Percentiles rank a stretch among this genome's conserved stretches.
phyloP scores from a whole-genome alignment of 2,888 invertebrate species.

The Tortricodes alternella region DNA sequence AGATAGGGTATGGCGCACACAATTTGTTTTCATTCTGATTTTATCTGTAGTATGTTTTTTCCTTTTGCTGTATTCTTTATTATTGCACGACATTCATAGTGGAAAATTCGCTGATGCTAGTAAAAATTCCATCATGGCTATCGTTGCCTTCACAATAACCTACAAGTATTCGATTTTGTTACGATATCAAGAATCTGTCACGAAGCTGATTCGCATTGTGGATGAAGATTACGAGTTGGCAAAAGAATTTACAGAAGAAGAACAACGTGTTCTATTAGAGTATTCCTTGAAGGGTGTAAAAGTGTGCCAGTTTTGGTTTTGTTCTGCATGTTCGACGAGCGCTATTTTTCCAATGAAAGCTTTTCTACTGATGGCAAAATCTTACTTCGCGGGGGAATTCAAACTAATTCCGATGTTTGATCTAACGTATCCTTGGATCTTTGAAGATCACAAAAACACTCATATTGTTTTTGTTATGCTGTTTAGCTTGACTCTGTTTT shows the following conservation, averaged over 20 bases:
- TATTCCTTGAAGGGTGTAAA: slow-evolving; percentile 48
- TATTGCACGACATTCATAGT: slow-evolving; percentile 45
- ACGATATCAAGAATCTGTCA: slow-evolving; percentile 43
- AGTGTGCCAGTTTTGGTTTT: slow-evolving; percentile 53
- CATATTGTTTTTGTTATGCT: slow-evolving; percentile 16
- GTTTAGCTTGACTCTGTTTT: slow-evolving; percentile 41
- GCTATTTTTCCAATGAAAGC: slow-evolving; percentile 55
- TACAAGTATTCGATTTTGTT: slow-evolving; percentile 54
- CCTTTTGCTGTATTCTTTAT: slow-evolving; percentile 47
- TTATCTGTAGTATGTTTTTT: slow-evolving; percentile 31
- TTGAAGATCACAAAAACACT: slow-evolving; percentile 48
- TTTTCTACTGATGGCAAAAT: slow-evolving; percentile 48
- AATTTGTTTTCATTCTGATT: slow-evolving; percentile 37
- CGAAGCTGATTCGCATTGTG: slow-evolving; percentile 44
- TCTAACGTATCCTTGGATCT: slow-evolving; percentile 46
- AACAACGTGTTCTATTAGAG: slow-evolving; percentile 45
- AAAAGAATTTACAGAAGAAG: slow-evolving; percentile 41
- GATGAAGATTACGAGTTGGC: slow-evolving; percentile 52
- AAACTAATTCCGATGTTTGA: slow-evolving; percentile 55
- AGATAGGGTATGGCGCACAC: slow-evolving; percentile 42
- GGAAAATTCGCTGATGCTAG: slow-evolving; percentile 50
- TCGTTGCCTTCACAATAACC: slow-evolving; percentile 48
- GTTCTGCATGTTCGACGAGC: slow-evolving; percentile 42
- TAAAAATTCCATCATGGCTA: slow-evolving; percentile 53
- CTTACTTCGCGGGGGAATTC: slow-evolving; percentile 45